A percentile compares a stretch with the other conserved stretches of the same genome.
Conservation (phyloP, 2,888 invertebrate species). For the Perithous albicinctus region DNA sequence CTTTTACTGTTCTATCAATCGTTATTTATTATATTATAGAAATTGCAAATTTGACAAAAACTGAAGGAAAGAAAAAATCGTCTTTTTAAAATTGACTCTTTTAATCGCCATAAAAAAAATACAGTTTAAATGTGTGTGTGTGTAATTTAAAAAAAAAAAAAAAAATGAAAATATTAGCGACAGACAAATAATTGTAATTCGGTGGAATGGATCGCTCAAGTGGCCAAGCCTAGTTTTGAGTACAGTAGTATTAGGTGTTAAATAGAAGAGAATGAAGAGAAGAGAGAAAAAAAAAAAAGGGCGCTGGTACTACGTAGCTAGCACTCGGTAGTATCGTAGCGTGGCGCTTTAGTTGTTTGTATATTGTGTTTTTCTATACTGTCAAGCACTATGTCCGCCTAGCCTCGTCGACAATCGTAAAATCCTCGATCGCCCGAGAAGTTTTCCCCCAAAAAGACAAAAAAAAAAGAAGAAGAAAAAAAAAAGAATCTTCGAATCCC, state of each 20-base stretch:
- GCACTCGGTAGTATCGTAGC: constrained; percentile 80
- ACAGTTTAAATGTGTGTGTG: too few relatives aligned
- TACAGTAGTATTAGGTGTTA: constrained; percentile 77
- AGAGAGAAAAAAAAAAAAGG: constrained; percentile 65
- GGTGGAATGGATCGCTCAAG: constrained; percentile 68
- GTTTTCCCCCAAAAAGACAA: too few relatives aligned
- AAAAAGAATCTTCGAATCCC: constrained; percentile 6
- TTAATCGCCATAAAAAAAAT: not conserved
- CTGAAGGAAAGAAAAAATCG: not conserved
- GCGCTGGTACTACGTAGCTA: constrained; percentile 82
- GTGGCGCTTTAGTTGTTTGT: constrained; percentile 84
- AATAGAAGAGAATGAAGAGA: constrained; percentile 58
- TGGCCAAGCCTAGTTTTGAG: constrained; percentile 79
- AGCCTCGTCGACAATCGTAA: constrained; percentile 70
- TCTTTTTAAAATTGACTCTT: not conserved
- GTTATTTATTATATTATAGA: not conserved
- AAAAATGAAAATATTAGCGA: constrained; percentile 35
- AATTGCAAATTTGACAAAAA: not conserved
- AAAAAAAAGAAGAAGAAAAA: too few relatives aligned
- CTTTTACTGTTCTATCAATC: constrained; percentile 8
- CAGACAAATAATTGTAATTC: constrained; percentile 45
- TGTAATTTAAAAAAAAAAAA: not conserved
- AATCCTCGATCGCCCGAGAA: constrained; percentile 47
- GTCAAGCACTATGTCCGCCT: constrained; percentile 76
- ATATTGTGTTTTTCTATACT: constrained; percentile 82